A percentile compares a stretch with the other conserved stretches of the same genome.
These are phyloP conservation scores for Podarcis raffonei DNA, from an alignment of 2,113 vertebrate species.

Conservation along the genomic window DNA sequence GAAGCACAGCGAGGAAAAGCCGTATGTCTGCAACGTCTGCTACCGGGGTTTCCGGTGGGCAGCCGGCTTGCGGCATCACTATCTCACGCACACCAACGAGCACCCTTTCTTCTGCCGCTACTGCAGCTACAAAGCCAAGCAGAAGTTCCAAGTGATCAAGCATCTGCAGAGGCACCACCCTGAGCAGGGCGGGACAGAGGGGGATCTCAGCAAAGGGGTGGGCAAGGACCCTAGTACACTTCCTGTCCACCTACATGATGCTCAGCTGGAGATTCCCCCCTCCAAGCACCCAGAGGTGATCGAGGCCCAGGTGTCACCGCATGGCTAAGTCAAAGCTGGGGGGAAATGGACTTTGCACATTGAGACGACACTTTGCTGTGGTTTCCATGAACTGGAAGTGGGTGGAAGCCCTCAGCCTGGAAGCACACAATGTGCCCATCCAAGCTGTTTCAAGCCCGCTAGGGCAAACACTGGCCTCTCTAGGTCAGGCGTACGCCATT, in stretches of 20 bases:
- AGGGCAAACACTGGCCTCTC: accelerated
- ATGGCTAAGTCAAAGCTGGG: not conserved
- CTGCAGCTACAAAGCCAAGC: conserved; percentile 93
- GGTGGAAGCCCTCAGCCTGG: not conserved
- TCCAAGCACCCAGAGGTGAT: not conserved
- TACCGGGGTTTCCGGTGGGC: conserved; percentile 92
- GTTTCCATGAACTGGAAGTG: not conserved
- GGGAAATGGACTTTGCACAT: not conserved
- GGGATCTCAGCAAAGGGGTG: conserved; percentile 82
- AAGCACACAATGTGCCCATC: not conserved
- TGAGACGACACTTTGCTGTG: not conserved
- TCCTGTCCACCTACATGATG: conserved; percentile 79
- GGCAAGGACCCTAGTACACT: conserved; percentile 80
- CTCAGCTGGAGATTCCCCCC: conserved; percentile 68
- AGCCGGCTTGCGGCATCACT: conserved; percentile 91
- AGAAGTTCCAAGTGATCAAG: conserved; percentile 95
- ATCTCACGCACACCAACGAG: conserved; percentile 92
- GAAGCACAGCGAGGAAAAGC: conserved; percentile 90
- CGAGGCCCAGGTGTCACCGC: accelerated
- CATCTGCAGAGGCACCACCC: conserved; percentile 89
- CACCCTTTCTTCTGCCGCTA: conserved; percentile 92
- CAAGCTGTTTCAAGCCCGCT: not conserved
- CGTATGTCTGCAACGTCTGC: conserved; percentile 87
- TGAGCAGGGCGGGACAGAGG: conserved; percentile 37
- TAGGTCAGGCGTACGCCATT: not conserved